These are phyloP conservation scores for Melinaea menophilus DNA, from an alignment of 2,888 invertebrate species.

Conservation along the genomic window DNA sequence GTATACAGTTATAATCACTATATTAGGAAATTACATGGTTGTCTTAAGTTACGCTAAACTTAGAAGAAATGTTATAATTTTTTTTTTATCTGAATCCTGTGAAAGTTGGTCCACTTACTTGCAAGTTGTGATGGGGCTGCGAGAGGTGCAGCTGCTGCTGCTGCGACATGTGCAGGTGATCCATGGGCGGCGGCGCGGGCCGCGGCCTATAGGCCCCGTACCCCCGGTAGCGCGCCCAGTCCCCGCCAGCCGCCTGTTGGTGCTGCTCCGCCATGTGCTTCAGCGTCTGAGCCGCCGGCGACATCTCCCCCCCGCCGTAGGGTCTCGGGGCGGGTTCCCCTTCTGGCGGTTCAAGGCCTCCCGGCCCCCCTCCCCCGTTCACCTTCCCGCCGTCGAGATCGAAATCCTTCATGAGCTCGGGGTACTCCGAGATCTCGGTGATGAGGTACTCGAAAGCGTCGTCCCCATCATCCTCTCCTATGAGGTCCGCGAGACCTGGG, in stretches of 20 bases:
- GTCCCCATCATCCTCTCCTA: conserved; percentile 90
- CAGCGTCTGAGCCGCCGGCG: conserved; percentile 95
- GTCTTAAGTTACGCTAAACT: too few species aligned
- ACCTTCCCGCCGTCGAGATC: conserved; percentile 76
- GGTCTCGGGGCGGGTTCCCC: conserved; percentile 68
- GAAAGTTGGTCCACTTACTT: conserved; percentile 73
- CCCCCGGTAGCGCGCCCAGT: conserved; percentile 74
- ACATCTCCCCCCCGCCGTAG: conserved; percentile 83
- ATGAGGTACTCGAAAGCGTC: conserved; percentile 92
- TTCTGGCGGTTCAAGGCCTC: conserved; percentile 65
- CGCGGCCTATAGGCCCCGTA: conserved; percentile 74
- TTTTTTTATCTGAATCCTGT: neutral
- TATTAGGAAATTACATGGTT: too few species aligned
- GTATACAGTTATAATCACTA: too few species aligned
- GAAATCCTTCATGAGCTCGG: conserved; percentile 90
- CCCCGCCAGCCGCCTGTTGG: conserved; percentile 84
- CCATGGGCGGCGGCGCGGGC: conserved; percentile 57
- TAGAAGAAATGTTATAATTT: too few species aligned
- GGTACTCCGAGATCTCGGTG: conserved; percentile 90
- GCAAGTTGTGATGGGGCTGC: conserved; percentile 88
- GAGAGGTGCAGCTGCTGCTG: conserved; percentile 92
- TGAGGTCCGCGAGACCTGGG: conserved; percentile 87
- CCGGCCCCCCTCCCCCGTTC: conserved; percentile 52
- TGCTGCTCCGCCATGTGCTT: conserved; percentile 99
- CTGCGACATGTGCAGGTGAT: conserved; percentile 89